Evolutionary conservation across 1,140 invertebrate genomes (phyloP), one percentile per base, ranked within the genome.

Genomic region (Ylistrum balloti): DNA sequence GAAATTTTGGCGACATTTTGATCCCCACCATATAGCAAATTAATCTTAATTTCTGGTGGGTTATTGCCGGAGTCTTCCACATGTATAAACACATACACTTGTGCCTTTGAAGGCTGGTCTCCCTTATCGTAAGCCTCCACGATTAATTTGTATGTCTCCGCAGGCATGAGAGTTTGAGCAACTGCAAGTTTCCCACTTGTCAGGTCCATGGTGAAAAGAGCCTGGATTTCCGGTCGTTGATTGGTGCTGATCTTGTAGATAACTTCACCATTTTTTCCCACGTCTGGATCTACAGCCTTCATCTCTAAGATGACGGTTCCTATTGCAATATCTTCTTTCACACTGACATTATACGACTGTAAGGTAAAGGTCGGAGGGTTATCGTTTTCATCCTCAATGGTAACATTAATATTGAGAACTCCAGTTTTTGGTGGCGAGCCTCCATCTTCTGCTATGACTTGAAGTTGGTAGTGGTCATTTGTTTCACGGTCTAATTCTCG

Each of bases 191-290:
- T 91, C 34, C 93, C 94, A 86, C 92, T 93, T 74, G 45, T 89
- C 85, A 87, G 22, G 98, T 94, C 98, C 97, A 95, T 99, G 98
- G 33, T 98, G 98, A 90, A 99, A 97, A 96, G 90, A 90, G 94
- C 98, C 98, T 89, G 99, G 96, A 38, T 98, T 97, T 96, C 99
- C 99, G 96, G 99, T 98, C 87, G 98, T 96, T 99, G 99, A 15
- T 98, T 98, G 1, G 98, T 97, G 90, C 91, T 94, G 33, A 95
- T 98, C 94, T 97, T 97, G 96, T 98, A 99, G 17, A 87, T 86
- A 33, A 95, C 92, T 90, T 92, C 89, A 17, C 94, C 94, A 92
- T 95, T 95, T 86, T 91, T 85, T 15, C 94, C 94, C 15, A 86
- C 85, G 95, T 95, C 95, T 38, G 32, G 10, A 89, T 95, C 94